Conservation (phyloP, 2,797 vertebrate species). For the Alcedo quadribrachys region DNA sequence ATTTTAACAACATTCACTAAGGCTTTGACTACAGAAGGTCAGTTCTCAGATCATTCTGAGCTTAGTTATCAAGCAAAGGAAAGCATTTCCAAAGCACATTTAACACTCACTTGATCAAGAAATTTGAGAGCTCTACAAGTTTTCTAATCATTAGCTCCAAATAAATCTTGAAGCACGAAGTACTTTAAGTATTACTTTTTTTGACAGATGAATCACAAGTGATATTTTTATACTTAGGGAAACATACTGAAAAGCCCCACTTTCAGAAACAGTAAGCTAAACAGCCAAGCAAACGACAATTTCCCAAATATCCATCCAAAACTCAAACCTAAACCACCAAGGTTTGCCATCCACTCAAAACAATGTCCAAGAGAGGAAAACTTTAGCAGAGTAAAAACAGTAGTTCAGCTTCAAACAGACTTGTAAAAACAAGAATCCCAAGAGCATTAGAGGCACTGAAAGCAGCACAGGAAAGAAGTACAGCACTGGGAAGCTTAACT, state of each 20-base stretch:
- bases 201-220: background rate
- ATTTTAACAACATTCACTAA: background rate
- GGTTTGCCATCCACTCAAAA: background rate
- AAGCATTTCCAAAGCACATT: background rate
- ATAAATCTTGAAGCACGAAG: background rate
- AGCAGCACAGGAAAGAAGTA: background rate
- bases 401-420: background rate
- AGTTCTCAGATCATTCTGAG: background rate
- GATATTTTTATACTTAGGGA: background rate
- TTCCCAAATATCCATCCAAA: background rate
- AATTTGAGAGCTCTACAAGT: background rate
- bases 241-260: fast-evolving
- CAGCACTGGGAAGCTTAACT: background rate
- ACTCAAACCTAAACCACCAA: background rate
- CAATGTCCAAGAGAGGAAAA: background rate
- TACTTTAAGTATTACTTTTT: background rate
- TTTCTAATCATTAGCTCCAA: background rate
- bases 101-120: background rate
- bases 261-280: background rate
- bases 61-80: background rate
- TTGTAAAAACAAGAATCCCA: background rate
- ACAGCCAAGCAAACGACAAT: background rate
- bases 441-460: background rate
- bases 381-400: background rate
- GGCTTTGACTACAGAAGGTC: background rate